Conservation (phyloP, 2,113 vertebrate genomes). For the Chloropsis hardwickii region DNA sequence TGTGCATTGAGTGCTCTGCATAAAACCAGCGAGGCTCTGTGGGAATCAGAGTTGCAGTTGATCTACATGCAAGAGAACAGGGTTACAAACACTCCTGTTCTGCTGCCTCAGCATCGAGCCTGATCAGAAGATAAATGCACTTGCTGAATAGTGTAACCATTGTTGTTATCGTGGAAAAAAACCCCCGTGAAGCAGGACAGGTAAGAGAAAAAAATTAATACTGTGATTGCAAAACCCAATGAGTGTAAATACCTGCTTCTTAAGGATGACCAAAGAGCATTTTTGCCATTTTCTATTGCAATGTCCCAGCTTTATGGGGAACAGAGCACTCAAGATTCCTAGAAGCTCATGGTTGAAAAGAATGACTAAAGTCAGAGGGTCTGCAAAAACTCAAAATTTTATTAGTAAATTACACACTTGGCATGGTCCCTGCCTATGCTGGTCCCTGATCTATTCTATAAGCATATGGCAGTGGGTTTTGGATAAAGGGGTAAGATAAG, state of each 20-base stretch:
- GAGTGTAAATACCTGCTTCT: background rate
- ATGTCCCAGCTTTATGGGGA: background rate
- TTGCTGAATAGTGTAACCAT: background rate
- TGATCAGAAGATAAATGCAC: conserved; percentile 25
- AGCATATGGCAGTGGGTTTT: background rate
- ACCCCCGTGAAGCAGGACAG: background rate
- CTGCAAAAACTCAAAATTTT: background rate
- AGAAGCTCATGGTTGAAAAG: rapidly evolving
- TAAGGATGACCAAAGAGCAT: background rate
- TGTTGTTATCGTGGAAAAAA: background rate
- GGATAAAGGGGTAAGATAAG: background rate
- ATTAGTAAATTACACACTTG: background rate
- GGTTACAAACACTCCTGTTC: background rate
- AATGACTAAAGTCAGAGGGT: background rate
- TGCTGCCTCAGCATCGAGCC: background rate
- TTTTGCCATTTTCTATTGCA: background rate
- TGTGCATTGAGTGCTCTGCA: background rate
- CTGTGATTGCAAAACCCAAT: background rate
- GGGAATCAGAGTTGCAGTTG: background rate
- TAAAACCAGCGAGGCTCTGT: background rate
- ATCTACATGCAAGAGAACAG: background rate
- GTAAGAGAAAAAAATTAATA: background rate
- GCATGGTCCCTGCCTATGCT: background rate
- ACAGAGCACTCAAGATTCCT: background rate
- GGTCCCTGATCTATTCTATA: background rate